Evolutionary conservation across 2,113 vertebrate genomes (phyloP), one percentile per base, ranked within the genome.

Genomic region (Paraplagusia blochii): DNA sequence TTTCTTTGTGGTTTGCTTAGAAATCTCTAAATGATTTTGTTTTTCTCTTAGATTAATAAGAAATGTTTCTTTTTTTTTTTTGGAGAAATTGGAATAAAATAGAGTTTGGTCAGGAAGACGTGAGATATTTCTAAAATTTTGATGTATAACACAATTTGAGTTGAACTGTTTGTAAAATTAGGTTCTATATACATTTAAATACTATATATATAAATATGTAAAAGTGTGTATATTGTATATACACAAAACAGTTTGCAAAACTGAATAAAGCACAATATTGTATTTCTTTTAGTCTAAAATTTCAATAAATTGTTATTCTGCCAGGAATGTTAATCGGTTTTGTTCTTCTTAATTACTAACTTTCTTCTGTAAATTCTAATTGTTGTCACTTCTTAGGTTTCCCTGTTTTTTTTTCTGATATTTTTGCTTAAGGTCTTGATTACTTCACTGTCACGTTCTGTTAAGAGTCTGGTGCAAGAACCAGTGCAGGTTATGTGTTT

Each of bases 221-320:
- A 76, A 44, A 48, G 54, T 88, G 84, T 88, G 89, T 73, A 88
- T 85, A 84, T 46, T 88, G 87, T 89, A 90, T 66, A 90, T 87
- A 87, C 79, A 72, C 68, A 79, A 83, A 85, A 70, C 69, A 85
- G 77, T 84, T 87, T 74, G 79, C 73, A 79, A 63, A 84, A 87
- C 77, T 84, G 61, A 84, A 89, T 77, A 90, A 85, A 90, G 90
- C 87, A 90, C 89, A 90, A 87, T 86, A 83, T 80, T 87, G 86
- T 90, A 85, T 88, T 86, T 82, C 85, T 67, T 89, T 88, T 86
- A 85, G 77, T 86, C 81, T 72, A 81, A 79, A 29, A 87, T 88
- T 87, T 80, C 73, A 90, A 89, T 88, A 90, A 88, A 87, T 85
- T 85, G 81, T 82, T 90, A 88, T 87, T 89, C 88, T 89, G 82